Evolutionary conservation across 2,797 vertebrate genomes (phyloP).

Genomic region (Rhabdomys pumilio): DNA sequence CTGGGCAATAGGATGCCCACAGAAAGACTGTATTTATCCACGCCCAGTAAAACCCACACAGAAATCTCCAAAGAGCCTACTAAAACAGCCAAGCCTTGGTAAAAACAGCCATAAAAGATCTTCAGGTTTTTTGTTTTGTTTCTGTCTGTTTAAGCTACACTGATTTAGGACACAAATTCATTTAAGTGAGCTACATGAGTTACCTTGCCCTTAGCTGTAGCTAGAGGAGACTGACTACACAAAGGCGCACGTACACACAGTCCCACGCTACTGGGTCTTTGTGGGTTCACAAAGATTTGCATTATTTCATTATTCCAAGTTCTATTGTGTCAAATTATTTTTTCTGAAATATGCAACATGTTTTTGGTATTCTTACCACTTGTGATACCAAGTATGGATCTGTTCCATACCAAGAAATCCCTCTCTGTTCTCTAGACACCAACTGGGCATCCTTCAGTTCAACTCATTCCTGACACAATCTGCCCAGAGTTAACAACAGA

Average conservation of each 20-base stretch:
- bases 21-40: background rate
- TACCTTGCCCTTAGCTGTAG: background rate
- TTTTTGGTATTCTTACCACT: background rate
- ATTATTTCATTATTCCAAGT: constrained; percentile 14
- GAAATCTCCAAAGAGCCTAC: constrained; percentile 3
- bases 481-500: background rate
- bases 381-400: background rate
- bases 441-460: background rate
- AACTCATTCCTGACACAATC: background rate
- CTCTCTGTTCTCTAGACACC: background rate
- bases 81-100: background rate
- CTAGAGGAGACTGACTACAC: background rate
- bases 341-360: background rate
- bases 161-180: background rate
- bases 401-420: background rate
- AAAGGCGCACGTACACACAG: background rate
- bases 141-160: background rate
- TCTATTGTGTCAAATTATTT: constrained; percentile 29
- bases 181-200: background rate
- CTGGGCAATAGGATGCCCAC: background rate
- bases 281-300: constrained; percentile 10
- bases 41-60: background rate
- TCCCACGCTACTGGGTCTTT: background rate
- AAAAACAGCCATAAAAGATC: background rate
- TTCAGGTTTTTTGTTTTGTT: background rate